phyloP scores from a whole-genome alignment of 2,888 invertebrate genomes.

The Stictocephala bisonia region DNA sequence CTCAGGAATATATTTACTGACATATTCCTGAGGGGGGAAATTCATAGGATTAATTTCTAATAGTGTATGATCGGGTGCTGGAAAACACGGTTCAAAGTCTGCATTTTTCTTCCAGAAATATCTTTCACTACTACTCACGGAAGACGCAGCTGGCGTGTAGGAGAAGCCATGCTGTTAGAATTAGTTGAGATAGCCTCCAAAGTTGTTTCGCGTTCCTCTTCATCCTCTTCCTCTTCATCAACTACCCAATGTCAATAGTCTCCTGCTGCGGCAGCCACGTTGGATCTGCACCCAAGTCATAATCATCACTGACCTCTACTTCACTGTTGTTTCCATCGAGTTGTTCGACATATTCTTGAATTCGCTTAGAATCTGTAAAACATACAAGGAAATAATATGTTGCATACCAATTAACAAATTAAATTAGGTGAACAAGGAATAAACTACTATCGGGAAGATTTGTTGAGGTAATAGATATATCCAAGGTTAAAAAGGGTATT shows the following conservation, averaged over 20 bases:
- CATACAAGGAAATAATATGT: neutral
- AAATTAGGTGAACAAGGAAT: neutral
- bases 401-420: no score
- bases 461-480: no score
- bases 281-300: neutral
- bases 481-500: no score
- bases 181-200: neutral
- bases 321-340: slow-evolving; percentile 17
- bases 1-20: slow-evolving; percentile 32
- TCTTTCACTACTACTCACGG: slow-evolving; percentile 46
- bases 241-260: neutral
- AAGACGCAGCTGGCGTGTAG: neutral
- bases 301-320: neutral
- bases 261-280: neutral
- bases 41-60: neutral
- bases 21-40: slow-evolving; percentile 19
- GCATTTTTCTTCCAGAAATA: slow-evolving; percentile 8
- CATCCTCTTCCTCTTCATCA: neutral
- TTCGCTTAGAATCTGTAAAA: slow-evolving; percentile 4
- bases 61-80: slow-evolving; percentile 12
- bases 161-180: neutral
- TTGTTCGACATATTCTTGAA: slow-evolving; percentile 12
- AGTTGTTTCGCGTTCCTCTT: neutral
- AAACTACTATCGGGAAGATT: neutral
- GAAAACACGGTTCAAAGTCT: slow-evolving; percentile 20